A percentile compares a stretch with the other conserved stretches of the same genome.
Conservation (phyloP, 2,888 invertebrate species). For the Polylopha cassiicola region DNA sequence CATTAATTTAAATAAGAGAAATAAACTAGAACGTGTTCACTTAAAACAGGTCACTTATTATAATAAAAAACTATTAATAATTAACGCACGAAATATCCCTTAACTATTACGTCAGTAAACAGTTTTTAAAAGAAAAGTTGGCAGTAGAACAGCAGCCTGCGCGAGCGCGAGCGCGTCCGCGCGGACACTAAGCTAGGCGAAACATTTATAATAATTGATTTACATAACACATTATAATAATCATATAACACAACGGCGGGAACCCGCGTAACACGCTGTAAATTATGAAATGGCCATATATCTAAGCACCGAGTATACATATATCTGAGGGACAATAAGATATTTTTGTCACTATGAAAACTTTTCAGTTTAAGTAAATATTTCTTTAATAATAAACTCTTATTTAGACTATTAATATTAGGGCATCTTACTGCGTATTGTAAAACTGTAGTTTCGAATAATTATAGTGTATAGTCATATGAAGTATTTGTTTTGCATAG, state of each 20-base stretch:
- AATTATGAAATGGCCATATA: conserved; percentile 62
- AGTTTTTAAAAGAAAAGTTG: conserved; percentile 63
- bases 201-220: conserved; percentile 1
- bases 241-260: conserved; percentile 49
- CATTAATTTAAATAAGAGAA: conserved; percentile 67
- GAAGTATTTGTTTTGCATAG: conserved; percentile 64
- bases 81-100: conserved; percentile 64
- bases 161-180: too few species aligned
- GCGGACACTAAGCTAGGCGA: background rate
- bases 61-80: conserved; percentile 67
- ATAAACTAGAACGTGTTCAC: conserved; percentile 68
- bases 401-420: conserved; percentile 61
- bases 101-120: conserved; percentile 45
- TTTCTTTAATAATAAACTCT: conserved; percentile 72
- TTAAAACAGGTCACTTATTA: conserved; percentile 64
- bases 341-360: conserved; percentile 57
- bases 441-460: conserved; percentile 60
- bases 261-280: conserved; percentile 59
- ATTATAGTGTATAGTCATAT: conserved; percentile 62
- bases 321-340: conserved; percentile 58
- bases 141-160: conserved; percentile 69
- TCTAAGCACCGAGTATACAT: conserved; percentile 56
- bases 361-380: conserved; percentile 67
- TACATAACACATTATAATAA: conserved; percentile 42
- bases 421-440: conserved; percentile 60